Base-by-base conservation (phyloP, 2,888 invertebrate genomes). In the Ophion ventricosus region DNA sequence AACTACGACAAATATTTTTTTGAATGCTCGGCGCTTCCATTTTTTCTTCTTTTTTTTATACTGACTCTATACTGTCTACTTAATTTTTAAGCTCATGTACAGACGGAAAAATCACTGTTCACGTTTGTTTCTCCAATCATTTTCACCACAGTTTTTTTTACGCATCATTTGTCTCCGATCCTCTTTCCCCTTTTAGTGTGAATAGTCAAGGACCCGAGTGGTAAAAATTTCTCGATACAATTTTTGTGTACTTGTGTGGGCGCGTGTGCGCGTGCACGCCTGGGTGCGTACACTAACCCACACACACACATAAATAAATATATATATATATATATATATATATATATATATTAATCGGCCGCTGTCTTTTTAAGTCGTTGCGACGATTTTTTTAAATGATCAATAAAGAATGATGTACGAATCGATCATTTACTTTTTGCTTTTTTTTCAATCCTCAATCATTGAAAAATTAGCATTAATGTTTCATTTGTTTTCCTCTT, bases 331-430 rank as follows among this genome's bases (percentile, higher is more conserved):
- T 57, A 11, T n/a, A 61, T 63, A 29, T 25, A 49, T 26, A 63
- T 64, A 35, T 35, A 54, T 82, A 83, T 86, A 86, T 85, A 89
- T 88, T 87, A 85, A 86, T 85, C 84, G 86, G 82, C 84, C 80
- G 75, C 75, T 81, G 82, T 78, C 85, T 87, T 89, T 89, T 88
- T 87, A 87, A 88, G 87, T 89, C 87, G 86, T 88, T 87, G 86
- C 84, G 82, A 86, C 82, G 80, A 86, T 87, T 82, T 82, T 88
- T 87, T 87, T 86, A 66, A 88, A 78, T 85, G 84, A 88, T 87
- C 83, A 85, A 86, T 85, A 87, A 85, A 85, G 75, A 79, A 79
- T 72, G 80, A 61, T 79, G 73, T 80, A 78, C 73, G 73, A 85
- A 81, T 83, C 74, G 66, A 80, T 72, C 29, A 63, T 64, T 73